Conservation (phyloP, 2,113 vertebrate species). For the Hemicordylus capensis region DNA sequence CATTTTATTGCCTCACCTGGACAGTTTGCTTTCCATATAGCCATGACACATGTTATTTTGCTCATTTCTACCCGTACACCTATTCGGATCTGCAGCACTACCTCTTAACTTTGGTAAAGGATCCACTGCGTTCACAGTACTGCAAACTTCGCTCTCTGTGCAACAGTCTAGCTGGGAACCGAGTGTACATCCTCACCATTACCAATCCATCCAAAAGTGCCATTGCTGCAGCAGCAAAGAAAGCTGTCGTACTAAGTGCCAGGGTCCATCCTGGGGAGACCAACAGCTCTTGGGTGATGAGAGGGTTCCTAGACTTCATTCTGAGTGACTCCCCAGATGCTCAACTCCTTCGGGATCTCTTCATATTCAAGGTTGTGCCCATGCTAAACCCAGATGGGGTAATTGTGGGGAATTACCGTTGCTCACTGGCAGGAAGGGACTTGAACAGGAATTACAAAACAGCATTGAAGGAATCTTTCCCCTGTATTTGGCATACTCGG, state of each 20-base stretch:
- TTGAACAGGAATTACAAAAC: conserved; percentile 89
- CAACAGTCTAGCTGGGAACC: conserved; percentile 88
- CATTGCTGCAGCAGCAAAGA: conserved; percentile 67
- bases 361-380: conserved; percentile 92
- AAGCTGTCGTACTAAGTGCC: conserved; percentile 86
- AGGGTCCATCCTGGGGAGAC: conserved; percentile 90
- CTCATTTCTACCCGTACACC: conserved; percentile 93
- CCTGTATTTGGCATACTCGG: conserved; percentile 85
- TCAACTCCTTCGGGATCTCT: conserved; percentile 83
- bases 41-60: conserved; percentile 88
- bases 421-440: conserved; percentile 87
- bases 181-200: conserved; percentile 84
- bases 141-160: conserved; percentile 85
- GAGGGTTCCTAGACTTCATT: conserved; percentile 89
- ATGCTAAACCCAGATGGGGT: conserved; percentile 96
- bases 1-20: conserved; percentile 85
- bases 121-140: conserved; percentile 73
- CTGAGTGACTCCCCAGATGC: conserved; percentile 84
- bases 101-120: conserved; percentile 72
- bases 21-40: conserved; percentile 82
- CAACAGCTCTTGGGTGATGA: conserved; percentile 91
- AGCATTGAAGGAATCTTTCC: conserved; percentile 78
- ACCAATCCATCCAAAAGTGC: conserved; percentile 66
- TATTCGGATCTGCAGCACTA: conserved; percentile 87
- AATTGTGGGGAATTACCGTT: conserved; percentile 92